Base-by-base conservation (phyloP, 92 coral and sea anemone genomes). In the Bergia puertoricense region DNA sequence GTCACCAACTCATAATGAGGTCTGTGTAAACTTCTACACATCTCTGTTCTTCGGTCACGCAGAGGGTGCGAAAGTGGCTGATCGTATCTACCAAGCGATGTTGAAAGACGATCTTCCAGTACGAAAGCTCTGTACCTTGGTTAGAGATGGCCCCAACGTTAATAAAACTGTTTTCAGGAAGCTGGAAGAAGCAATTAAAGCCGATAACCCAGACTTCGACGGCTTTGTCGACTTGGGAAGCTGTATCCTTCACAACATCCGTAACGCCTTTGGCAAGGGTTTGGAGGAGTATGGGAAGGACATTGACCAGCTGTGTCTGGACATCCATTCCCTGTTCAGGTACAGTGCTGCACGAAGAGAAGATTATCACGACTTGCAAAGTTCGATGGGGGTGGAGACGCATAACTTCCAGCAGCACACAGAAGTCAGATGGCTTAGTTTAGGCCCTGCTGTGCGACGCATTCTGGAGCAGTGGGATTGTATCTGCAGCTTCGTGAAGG, bases 131-230 rank as follows among this genome's bases (percentile, higher is more conserved):
- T 44, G 89, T 65, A 85, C 92, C 40, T 56, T 90, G 43, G 86
- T 90, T 40, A 90, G 88, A 80, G 92, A 90, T 90, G 92, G 85
- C 90, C 92, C 91, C 30, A 88, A 91, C 81, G 91, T 91, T 54
- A 91, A 83, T 81, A 91, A 91, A 84, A 88, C 89, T 74, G 85
- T 89, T 88, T 85, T 88, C 72, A 88, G 91, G 66, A 83, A 88
- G 81, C 87, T 91, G 74, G 88, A 91, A 72, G 89, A 80, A 91
- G 41, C 76, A 38, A 91, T 88, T 72, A 84, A 91, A 88, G 88
- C 72, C 42, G 51, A 91, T 41, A 51, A 86, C 78, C 85, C 89
- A 86, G 79, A 82, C 74, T 88, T 91, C 80, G 43, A 46, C 81
- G 90, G 93, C 54, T 91, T 82, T 88, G 83, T 81, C 79, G 92